Evolutionary conservation across 2,888 invertebrate species (phyloP).

Genomic region (Eretmocerus hayati): DNA sequence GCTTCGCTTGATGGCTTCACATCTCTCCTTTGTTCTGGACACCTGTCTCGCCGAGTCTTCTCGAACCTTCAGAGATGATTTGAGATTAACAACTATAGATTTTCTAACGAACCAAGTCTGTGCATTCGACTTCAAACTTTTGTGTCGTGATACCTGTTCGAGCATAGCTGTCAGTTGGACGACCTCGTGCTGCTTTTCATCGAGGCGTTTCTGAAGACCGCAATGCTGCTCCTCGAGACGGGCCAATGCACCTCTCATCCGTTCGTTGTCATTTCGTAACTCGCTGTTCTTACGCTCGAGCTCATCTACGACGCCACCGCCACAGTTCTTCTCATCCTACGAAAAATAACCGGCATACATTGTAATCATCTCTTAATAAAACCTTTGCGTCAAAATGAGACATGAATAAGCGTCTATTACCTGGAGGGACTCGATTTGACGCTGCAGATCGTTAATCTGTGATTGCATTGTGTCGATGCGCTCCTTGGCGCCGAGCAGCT

Average conservation of each 20-base stretch:
- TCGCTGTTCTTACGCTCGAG: conserved; percentile 50
- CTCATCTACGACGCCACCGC: conserved; percentile 31
- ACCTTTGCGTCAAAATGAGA: background rate
- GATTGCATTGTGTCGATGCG: conserved; percentile 48
- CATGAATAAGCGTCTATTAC: conserved; percentile 25
- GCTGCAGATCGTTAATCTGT: conserved; percentile 38
- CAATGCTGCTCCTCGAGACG: conserved; percentile 55
- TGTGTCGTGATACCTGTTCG: conserved; percentile 43
- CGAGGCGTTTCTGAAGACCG: conserved; percentile 55
- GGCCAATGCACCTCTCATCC: conserved; percentile 50
- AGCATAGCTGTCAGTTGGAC: conserved; percentile 59
- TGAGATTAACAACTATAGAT: background rate
- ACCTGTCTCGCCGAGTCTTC: conserved; percentile 64
- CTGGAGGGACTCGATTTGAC: conserved; percentile 32
- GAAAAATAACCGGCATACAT: background rate
- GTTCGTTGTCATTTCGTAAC: conserved; percentile 49
- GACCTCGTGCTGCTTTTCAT: conserved; percentile 64
- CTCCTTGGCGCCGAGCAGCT: conserved; percentile 57
- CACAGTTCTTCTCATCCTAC: conserved; percentile 30
- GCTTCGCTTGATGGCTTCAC: conserved; percentile 56
- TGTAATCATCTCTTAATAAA: background rate
- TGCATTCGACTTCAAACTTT: too few relatives aligned
- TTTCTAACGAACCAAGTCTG: background rate
- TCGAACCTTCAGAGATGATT: conserved; percentile 46
- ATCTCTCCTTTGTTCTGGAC: conserved; percentile 59